Percentiles rank a stretch among this genome's conserved stretches.
These are phyloP conservation scores for Geotrypetes seraphini DNA, from an alignment of 2,797 vertebrate genomes.

Conservation along the genomic window DNA sequence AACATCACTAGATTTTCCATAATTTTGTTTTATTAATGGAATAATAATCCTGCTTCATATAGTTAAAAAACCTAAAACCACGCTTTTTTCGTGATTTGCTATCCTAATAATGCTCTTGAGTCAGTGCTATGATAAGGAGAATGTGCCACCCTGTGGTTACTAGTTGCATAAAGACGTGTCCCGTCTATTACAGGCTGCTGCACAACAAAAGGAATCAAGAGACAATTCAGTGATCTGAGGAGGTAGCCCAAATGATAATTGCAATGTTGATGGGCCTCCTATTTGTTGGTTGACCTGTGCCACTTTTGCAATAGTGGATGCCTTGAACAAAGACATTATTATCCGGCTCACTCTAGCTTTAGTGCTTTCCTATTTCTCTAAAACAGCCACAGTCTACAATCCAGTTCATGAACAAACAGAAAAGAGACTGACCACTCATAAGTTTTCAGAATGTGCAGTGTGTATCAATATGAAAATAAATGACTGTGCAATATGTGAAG, in stretches of 20 bases:
- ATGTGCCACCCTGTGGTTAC: no score
- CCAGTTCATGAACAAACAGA: slow-evolving; percentile 51
- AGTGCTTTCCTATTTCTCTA: slow-evolving; percentile 47
- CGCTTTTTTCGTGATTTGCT: no score
- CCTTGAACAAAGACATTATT: slow-evolving; percentile 22
- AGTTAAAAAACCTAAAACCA: no score
- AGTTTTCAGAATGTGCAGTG: no score
- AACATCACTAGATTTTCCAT: no score
- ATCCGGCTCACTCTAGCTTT: slow-evolving; percentile 31
- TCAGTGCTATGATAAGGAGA: no score
- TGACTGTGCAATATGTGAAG: no score
- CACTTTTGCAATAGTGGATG: slow-evolving; percentile 34
- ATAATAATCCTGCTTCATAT: no score
- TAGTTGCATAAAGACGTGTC: no score
- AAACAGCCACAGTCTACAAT: slow-evolving; percentile 37
- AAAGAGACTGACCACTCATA: slow-evolving; percentile 1
- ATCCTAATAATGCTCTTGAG: no score
- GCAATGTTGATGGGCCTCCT: slow-evolving; percentile 42
- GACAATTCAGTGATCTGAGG: slow-evolving; percentile 27
- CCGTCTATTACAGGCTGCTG: neutral
- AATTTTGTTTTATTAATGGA: no score
- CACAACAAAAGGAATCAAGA: slow-evolving; percentile 24
- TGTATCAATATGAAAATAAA: no score
- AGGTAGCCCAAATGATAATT: slow-evolving; percentile 38
- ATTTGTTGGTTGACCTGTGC: slow-evolving; percentile 44